Evolutionary conservation across 2,113 vertebrate species (phyloP), one percentile per base, ranked within the genome.

Genomic region (Pomatorhinus ruficollis): DNA sequence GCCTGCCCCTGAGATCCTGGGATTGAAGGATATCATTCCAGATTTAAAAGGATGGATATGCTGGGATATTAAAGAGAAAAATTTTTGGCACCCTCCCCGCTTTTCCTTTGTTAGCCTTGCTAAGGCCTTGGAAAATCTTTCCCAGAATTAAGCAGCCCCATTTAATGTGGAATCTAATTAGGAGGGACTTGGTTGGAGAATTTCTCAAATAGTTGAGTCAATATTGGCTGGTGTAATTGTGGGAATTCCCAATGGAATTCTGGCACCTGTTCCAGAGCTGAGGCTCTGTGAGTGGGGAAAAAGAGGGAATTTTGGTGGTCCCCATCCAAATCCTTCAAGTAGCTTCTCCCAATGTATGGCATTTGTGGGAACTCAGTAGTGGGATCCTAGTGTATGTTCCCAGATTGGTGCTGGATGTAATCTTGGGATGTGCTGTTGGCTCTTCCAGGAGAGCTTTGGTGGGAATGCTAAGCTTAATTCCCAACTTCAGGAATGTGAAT

Each of bases 141-240:
- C 79, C 39, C 0, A 10, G 72, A 97, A 95, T 97, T 95, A 97
- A 94, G 90, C 78, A 77, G 56, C 50, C 57, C 84, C 83, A 74
- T 95, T 97, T 86, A 82, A 63, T 30, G 61, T 78, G 52, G 57
- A 95, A 95, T 95, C 91, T 95, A 97, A 96, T 97, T 96, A 97
- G 92, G 86, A 94, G 86, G 90, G 74, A 71, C 94, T 96, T 37
- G 88, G 83, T 83, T 79, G 68, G 59, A 25, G 88, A 94, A 81
- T 96, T 97, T 96, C 89, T 97, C 95, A 83, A 93, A 91, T 47
- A 95, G 92, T 91, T 93, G 74, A 95, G 93, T 90, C 96, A 97
- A 96, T 83, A 95, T 87, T 89, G 74, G 30, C 30, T 1, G 4
- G 50, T 25, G 80, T 94, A 91, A 97, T 83, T 84, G 89, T 96